phyloP scores from a whole-genome alignment of 2,797 vertebrate species.

The Fringilla coelebs region DNA sequence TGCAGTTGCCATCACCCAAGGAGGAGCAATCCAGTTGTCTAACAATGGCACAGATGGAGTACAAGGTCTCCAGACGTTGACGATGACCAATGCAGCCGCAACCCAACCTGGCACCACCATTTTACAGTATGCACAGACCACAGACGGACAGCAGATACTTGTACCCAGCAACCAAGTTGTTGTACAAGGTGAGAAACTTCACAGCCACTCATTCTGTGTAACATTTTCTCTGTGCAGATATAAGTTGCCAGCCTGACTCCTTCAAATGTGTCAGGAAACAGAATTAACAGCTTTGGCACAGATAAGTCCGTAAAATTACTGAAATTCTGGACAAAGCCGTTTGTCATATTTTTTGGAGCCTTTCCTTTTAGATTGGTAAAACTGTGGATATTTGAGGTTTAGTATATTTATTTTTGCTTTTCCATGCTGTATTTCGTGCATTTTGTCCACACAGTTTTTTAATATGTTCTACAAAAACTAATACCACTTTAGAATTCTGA shows the following conservation, averaged over 20 bases:
- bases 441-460: neutral
- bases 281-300: neutral
- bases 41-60: slow-evolving; percentile 98
- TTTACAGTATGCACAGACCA: slow-evolving; percentile 98
- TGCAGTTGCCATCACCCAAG: slow-evolving; percentile 97
- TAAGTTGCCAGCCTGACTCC: neutral
- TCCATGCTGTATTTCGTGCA: neutral
- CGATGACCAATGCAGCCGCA: slow-evolving; percentile 91
- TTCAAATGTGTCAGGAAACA: slow-evolving; percentile 3
- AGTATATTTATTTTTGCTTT: neutral
- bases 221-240: neutral
- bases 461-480: neutral
- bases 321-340: neutral
- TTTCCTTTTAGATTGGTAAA: neutral
- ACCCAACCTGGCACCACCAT: slow-evolving; percentile 92
- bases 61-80: slow-evolving; percentile 94
- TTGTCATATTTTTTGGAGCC: neutral
- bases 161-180: slow-evolving; percentile 99
- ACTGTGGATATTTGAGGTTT: neutral
- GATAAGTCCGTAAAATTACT: neutral
- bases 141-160: slow-evolving; percentile 97
- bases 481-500: neutral
- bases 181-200: slow-evolving; percentile 88
- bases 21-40: slow-evolving; percentile 96
- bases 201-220: neutral